These are phyloP conservation scores for Zapus hudsonius DNA, from an alignment of 2,113 vertebrate species.

Conservation along the genomic window DNA sequence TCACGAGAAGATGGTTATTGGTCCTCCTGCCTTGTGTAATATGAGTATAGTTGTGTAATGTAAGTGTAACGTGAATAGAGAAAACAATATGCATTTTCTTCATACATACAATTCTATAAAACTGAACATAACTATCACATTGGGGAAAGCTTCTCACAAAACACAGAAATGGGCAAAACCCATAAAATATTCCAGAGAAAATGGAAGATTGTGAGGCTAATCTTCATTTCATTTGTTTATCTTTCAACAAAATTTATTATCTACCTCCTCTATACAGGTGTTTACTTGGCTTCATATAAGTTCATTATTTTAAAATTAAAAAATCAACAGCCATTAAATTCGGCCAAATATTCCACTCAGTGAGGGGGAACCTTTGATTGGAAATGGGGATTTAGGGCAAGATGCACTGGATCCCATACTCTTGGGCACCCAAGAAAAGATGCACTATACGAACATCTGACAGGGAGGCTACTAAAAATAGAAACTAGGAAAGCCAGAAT, in stretches of 20 bases:
- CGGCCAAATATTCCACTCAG: too few species aligned
- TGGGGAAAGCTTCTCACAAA: background rate
- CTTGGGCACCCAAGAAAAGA: too few species aligned
- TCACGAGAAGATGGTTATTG: background rate
- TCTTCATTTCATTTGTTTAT: background rate
- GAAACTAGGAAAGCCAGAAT: too few species aligned
- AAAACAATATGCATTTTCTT: background rate
- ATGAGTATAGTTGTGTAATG: too few species aligned
- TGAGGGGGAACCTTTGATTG: too few species aligned
- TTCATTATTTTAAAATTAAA: background rate
- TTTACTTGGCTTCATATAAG: background rate
- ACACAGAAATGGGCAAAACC: background rate
- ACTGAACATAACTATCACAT: background rate
- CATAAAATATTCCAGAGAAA: background rate
- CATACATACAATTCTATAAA: background rate
- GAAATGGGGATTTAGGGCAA: too few species aligned
- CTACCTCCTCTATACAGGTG: background rate
- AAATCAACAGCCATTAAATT: too few species aligned
- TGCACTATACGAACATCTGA: too few species aligned
- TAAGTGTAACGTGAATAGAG: background rate
- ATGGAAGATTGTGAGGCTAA: background rate
- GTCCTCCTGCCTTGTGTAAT: too few species aligned
- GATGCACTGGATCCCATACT: too few species aligned
- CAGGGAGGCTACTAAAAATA: too few species aligned
- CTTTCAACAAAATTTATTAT: constrained; percentile 8